Evolutionary conservation across 2,888 invertebrate genomes (phyloP).

Genomic region (Synergus japonicus): DNA sequence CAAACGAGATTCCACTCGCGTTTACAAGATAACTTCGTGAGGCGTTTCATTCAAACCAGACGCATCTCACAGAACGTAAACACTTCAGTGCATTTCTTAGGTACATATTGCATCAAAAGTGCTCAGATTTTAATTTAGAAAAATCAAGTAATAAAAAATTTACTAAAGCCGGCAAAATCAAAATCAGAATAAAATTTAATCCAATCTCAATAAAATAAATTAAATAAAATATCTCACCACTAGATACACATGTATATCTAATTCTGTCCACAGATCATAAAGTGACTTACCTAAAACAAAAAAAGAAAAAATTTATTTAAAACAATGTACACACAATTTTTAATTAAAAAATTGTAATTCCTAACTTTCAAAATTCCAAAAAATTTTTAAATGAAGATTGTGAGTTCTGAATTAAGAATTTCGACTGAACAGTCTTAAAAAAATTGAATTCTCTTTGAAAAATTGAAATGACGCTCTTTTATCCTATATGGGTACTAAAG

Average conservation of each 20-base stretch:
- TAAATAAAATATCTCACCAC: too few species aligned
- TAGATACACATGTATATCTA: too few species aligned
- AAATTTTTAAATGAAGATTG: too few species aligned
- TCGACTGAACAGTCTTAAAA: too few species aligned
- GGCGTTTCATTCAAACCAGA: conserved; percentile 23
- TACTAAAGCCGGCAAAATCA: neutral
- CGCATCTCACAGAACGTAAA: neutral
- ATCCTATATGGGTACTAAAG: neutral
- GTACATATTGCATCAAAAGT: neutral
- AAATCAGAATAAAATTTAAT: neutral
- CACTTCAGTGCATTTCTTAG: neutral
- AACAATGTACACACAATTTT: too few species aligned
- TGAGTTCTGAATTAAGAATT: too few species aligned
- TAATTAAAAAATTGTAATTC: too few species aligned
- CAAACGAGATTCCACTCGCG: conserved; percentile 22
- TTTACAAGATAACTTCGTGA: conserved; percentile 29
- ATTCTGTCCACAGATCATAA: too few species aligned
- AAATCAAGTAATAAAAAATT: neutral
- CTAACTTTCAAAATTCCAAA: too few species aligned
- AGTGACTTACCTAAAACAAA: neutral
- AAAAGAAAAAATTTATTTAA: neutral
- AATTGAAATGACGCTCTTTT: too few species aligned
- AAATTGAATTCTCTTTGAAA: too few species aligned
- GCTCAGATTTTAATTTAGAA: neutral
- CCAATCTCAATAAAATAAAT: too few species aligned